Conservation (phyloP, 2,888 invertebrate species). For the Plagiodera versicolora region DNA sequence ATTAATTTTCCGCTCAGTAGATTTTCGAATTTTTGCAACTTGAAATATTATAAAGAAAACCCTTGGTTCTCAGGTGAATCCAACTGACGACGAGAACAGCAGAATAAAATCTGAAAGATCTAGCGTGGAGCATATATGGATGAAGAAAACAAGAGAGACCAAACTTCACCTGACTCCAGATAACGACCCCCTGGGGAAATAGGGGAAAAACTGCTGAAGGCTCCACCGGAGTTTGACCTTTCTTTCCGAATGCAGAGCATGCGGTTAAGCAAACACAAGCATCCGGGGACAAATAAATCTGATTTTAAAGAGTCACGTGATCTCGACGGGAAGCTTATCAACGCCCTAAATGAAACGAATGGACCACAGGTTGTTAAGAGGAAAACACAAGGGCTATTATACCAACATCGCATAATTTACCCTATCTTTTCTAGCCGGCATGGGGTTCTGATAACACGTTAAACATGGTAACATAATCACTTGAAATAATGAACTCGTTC, state of each 20-base stretch:
- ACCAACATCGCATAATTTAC: background rate
- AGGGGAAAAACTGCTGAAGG: slow-evolving; percentile 11
- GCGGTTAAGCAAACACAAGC: slow-evolving; percentile 13
- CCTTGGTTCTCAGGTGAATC: too few species aligned
- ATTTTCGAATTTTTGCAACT: too few species aligned
- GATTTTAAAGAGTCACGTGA: slow-evolving; percentile 14
- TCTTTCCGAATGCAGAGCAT: slow-evolving; percentile 10
- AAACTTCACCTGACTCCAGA: background rate
- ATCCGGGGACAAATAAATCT: slow-evolving; percentile 8
- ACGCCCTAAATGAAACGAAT: slow-evolving; percentile 5
- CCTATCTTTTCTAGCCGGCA: background rate
- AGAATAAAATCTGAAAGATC: too few species aligned
- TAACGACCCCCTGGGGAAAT: slow-evolving; percentile 7
- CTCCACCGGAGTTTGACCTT: slow-evolving; percentile 5
- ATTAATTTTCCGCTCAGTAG: too few species aligned
- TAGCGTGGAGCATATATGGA: too few species aligned
- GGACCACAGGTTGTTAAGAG: background rate
- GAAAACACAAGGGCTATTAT: background rate
- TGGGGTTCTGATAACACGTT: background rate
- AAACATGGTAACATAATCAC: background rate
- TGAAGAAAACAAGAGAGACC: background rate
- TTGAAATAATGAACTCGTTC: too few species aligned
- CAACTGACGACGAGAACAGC: too few species aligned
- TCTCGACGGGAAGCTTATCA: slow-evolving; percentile 10
- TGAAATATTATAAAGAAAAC: too few species aligned